Evolutionary conservation across 1,140 invertebrate species (phyloP).

Genomic region (Platyscapa corneri): DNA sequence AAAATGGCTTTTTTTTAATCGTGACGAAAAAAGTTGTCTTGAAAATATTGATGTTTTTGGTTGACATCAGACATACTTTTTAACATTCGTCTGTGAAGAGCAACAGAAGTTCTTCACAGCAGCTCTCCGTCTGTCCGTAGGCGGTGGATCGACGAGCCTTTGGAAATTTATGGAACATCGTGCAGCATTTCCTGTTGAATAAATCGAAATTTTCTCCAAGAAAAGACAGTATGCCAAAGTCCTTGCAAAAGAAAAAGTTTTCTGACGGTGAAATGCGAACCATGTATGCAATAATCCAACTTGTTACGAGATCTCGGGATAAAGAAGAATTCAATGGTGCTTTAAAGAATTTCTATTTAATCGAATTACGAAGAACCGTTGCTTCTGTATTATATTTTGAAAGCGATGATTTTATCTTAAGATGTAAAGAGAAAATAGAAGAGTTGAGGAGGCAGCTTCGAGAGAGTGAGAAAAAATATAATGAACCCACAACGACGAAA

Average conservation of each 20-base stretch:
- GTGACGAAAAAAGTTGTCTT: background rate
- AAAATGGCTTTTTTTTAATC: background rate
- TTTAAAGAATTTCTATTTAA: too few species aligned
- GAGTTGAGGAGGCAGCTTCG: too few species aligned
- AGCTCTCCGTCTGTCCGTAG: slow-evolving; percentile 64
- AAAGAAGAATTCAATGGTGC: too few species aligned
- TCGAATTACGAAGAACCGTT: too few species aligned
- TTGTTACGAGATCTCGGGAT: background rate
- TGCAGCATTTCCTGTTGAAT: background rate
- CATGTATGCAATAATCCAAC: background rate
- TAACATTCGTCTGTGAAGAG: slow-evolving; percentile 4
- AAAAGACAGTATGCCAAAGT: background rate
- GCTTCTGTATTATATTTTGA: too few species aligned
- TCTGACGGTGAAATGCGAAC: background rate
- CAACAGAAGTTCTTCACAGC: slow-evolving; percentile 51
- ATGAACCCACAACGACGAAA: too few species aligned
- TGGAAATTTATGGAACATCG: background rate
- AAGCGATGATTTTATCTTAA: too few species aligned
- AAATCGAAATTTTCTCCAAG: background rate
- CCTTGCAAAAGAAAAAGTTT: background rate
- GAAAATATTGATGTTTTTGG: slow-evolving; percentile 40
- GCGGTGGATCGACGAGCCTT: slow-evolving; percentile 49
- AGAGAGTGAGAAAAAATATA: too few species aligned
- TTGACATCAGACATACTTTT: slow-evolving; percentile 22
- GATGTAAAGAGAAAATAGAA: too few species aligned